Percentiles rank a stretch among this genome's conserved stretches.
Conservation (phyloP, 2,888 invertebrate genomes). For the Sepiola atlantica region DNA sequence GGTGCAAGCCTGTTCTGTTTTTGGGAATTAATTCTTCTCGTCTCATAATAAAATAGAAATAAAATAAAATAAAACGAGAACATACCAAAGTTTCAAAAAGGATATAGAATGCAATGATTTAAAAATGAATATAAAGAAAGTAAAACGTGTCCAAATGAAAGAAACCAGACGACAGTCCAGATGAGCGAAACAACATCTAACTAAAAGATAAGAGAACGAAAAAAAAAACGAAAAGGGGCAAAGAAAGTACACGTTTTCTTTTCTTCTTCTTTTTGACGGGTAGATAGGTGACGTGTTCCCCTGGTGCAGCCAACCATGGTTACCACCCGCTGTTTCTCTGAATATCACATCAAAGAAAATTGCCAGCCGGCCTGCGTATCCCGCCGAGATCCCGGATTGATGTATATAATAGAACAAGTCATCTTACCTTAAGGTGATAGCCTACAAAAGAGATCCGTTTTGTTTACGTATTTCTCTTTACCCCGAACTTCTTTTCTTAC, state of each 20-base stretch:
- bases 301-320: background rate
- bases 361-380: background rate
- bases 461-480: background rate
- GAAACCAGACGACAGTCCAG: background rate
- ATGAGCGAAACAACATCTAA: background rate
- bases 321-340: background rate
- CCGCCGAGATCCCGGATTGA: background rate
- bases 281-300: background rate
- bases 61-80: too few species aligned
- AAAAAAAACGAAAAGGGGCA: background rate
- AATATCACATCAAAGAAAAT: slow-evolving; percentile 32
- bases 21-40: too few species aligned
- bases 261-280: background rate
- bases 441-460: background rate
- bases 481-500: background rate
- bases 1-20: too few species aligned
- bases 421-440: slow-evolving; percentile 1
- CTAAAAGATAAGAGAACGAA: background rate
- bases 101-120: background rate
- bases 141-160: background rate
- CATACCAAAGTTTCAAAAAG: background rate
- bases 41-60: too few species aligned
- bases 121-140: background rate
- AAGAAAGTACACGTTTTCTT: background rate
- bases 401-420: background rate